phyloP scores from a whole-genome alignment of 2,888 invertebrate species.

The Tenodera sinensis region DNA sequence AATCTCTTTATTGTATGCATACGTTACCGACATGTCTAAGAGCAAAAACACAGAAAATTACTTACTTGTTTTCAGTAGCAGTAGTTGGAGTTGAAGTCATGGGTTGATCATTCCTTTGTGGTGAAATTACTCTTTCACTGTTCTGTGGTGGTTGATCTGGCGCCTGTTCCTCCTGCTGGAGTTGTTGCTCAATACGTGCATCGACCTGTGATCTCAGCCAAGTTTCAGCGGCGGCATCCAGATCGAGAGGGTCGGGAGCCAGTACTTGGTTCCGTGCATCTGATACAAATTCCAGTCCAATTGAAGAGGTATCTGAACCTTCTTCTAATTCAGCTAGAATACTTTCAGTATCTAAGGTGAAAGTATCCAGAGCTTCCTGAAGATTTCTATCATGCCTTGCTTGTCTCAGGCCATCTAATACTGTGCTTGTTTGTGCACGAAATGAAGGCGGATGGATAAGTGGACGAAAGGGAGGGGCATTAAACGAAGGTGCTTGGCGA shows the following conservation, averaged over 20 bases:
- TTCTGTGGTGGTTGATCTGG: not conserved
- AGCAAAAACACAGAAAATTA: not conserved
- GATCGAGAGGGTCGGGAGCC: constrained; percentile 10
- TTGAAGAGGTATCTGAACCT: not conserved
- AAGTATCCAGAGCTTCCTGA: constrained; percentile 1
- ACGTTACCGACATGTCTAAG: too few species aligned
- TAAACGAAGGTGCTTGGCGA: not conserved
- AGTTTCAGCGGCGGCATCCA: constrained; percentile 25
- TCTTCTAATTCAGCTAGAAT: not conserved
- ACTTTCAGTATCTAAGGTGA: not conserved
- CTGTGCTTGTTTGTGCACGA: not conserved
- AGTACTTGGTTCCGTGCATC: not conserved
- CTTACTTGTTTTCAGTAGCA: not conserved
- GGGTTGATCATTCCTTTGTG: not conserved
- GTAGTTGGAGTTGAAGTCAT: not conserved
- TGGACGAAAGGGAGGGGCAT: not conserved
- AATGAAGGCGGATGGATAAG: not conserved
- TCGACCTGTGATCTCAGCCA: constrained; percentile 24
- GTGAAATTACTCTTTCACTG: not conserved
- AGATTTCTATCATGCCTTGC: not conserved
- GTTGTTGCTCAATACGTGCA: not conserved
- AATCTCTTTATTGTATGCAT: too few species aligned
- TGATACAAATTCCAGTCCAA: not conserved
- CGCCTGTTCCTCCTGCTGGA: not conserved
- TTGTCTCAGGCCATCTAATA: not conserved